A percentile compares a stretch with the other conserved stretches of the same genome.
These are phyloP conservation scores for Myathropa florea DNA, from an alignment of 2,888 invertebrate genomes.

Conservation along the genomic window DNA sequence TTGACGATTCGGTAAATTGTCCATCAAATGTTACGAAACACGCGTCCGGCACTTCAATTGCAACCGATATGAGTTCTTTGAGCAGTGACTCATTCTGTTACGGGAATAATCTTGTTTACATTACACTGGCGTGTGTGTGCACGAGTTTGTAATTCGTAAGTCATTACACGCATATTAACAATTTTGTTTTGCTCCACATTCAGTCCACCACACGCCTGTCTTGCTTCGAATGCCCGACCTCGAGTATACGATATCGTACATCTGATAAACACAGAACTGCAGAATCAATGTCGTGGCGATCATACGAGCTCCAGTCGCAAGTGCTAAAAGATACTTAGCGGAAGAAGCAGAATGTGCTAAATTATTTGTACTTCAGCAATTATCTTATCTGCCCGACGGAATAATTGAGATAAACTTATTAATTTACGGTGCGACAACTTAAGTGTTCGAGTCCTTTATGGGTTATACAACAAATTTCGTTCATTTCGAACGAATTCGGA, in stretches of 20 bases:
- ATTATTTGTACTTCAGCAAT: slow-evolving; percentile 17
- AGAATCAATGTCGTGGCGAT: neutral
- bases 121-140: neutral
- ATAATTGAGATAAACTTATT: slow-evolving; percentile 16
- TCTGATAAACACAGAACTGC: slow-evolving; percentile 9
- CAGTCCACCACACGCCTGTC: neutral
- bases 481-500: neutral
- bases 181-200: neutral
- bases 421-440: slow-evolving; percentile 11
- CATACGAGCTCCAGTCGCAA: neutral
- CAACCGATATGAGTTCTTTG: slow-evolving; percentile 5
- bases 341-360: slow-evolving; percentile 2
- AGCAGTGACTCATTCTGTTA: slow-evolving; percentile 12
- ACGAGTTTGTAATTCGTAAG: neutral
- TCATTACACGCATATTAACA: neutral
- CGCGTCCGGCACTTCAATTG: neutral
- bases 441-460: slow-evolving; percentile 11
- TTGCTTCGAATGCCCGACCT: neutral
- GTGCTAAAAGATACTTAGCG: neutral
- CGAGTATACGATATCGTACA: neutral
- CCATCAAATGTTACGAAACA: neutral
- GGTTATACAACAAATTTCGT: slow-evolving; percentile 1
- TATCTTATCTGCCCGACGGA: slow-evolving; percentile 33
- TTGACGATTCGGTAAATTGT: neutral
- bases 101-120: slow-evolving; percentile 34